These are phyloP conservation scores for Lineus longissimus DNA, from an alignment of 1,140 invertebrate genomes.

Conservation along the genomic window DNA sequence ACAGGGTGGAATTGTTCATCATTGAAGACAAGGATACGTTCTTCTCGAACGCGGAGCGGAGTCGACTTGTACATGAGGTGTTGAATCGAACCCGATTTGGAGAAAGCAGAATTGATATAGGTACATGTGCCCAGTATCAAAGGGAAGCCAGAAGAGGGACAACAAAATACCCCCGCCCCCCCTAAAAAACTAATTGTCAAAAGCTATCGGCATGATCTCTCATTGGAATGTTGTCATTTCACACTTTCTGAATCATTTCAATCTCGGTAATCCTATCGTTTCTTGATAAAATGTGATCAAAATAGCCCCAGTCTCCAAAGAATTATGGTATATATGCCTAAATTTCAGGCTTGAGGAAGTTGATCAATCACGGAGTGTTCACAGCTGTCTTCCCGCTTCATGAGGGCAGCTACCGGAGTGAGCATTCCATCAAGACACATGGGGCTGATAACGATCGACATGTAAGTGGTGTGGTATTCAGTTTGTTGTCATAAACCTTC, in stretches of 20 bases:
- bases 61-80: slow-evolving; percentile 67
- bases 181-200: too few species aligned
- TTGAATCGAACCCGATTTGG: slow-evolving; percentile 36
- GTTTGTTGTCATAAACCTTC: not conserved
- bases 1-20: slow-evolving; percentile 77
- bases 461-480: slow-evolving; percentile 30
- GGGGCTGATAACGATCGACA: slow-evolving; percentile 39
- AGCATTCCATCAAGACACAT: slow-evolving; percentile 38
- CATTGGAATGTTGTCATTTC: too few species aligned
- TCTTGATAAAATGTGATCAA: too few species aligned
- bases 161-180: too few species aligned
- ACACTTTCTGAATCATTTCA: too few species aligned
- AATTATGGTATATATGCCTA: too few species aligned
- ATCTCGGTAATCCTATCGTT: too few species aligned
- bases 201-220: too few species aligned
- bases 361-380: slow-evolving; percentile 81
- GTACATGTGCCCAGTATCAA: too few species aligned
- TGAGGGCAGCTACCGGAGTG: slow-evolving; percentile 60
- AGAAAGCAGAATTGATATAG: slow-evolving; percentile 3
- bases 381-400: slow-evolving; percentile 87
- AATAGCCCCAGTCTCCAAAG: too few species aligned
- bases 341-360: slow-evolving; percentile 80
- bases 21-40: slow-evolving; percentile 64
- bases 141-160: too few species aligned
- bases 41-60: slow-evolving; percentile 79